A percentile compares a stretch with the other conserved stretches of the same genome.
Conservation (phyloP, 2,797 vertebrate genomes). For the Pantherophis vulpinus region DNA sequence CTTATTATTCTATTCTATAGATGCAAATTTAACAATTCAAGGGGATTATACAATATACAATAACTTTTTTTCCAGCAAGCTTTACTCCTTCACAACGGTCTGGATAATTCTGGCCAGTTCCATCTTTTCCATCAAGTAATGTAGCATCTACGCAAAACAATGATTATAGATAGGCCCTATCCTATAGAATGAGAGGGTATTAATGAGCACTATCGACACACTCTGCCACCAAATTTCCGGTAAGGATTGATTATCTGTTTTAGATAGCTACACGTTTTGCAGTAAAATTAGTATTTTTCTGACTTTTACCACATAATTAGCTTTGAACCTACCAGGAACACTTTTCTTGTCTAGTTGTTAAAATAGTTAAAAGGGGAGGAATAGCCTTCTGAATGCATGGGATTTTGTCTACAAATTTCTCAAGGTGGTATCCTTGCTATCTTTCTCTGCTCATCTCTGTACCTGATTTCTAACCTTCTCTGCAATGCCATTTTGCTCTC, state of each 20-base stretch:
- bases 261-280: not conserved
- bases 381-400: not conserved
- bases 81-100: not conserved
- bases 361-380: not conserved
- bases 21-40: not conserved
- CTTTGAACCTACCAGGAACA: not conserved
- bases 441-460: not conserved
- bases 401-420: not conserved
- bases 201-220: not conserved
- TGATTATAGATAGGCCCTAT: not conserved
- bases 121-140: not conserved
- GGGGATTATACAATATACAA: not conserved
- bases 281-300: not conserved
- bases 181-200: not conserved
- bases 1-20: not conserved
- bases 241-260: not conserved
- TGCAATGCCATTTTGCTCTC: not conserved
- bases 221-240: not conserved
- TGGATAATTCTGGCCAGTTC: not conserved
- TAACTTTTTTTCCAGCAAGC: not conserved
- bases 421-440: not conserved
- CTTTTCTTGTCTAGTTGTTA: not conserved
- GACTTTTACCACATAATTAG: not conserved
- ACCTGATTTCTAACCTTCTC: not conserved
- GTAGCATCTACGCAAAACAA: not conserved